Evolutionary conservation across 64 coral and sea anemone genomes (phyloP), one percentile per base, ranked within the genome.

Genomic region (Porites australiensis): DNA sequence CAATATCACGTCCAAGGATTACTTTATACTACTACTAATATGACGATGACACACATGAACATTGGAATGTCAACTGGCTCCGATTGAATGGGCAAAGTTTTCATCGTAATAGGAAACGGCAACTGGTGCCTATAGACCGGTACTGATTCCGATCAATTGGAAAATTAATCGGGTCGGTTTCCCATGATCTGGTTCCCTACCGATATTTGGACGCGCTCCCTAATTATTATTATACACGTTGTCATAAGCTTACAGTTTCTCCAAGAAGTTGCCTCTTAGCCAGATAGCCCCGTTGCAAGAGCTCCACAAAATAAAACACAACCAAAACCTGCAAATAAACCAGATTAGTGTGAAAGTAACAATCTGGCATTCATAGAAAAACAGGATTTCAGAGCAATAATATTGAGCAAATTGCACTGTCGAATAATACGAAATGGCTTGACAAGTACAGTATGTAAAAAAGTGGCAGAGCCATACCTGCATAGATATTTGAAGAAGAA

Each of bases 241-340:
- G 13, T 16, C 4, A 52, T 4, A 64, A 10, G 47, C 64, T 86
- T 70, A 86, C 61, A 52, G 60, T 64, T 48, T 45, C 20, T 89
- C 64, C 63, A 21, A 27, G 45, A 21, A 77, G 16, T 21, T 79
- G 88, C 68, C 47, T 54, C 10, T 77, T 78, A 11, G 75, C 75
- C 20, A 79, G 43, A 67, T 77, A 89, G 44, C 44, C 75, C 68
- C 64, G 60, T 8, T 89, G 88, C 51, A 89, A 77, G 15, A 89
- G 75, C 61, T 89, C 88, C 55, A 89, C 58, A 67, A 89, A 89
- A 64, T 89, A 89, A 13, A 67, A 89, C 12, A 89, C 74, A 19
- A 89, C 15, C 44, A 89, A 79, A 52, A 62, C 64, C 88, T 89
- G 57, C 15, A n/a, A 76, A 23, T 77, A 1, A 79, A 66, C 50